Evolutionary conservation across 2,888 invertebrate genomes (phyloP).

Genomic region (Spilosoma lubricipeda): DNA sequence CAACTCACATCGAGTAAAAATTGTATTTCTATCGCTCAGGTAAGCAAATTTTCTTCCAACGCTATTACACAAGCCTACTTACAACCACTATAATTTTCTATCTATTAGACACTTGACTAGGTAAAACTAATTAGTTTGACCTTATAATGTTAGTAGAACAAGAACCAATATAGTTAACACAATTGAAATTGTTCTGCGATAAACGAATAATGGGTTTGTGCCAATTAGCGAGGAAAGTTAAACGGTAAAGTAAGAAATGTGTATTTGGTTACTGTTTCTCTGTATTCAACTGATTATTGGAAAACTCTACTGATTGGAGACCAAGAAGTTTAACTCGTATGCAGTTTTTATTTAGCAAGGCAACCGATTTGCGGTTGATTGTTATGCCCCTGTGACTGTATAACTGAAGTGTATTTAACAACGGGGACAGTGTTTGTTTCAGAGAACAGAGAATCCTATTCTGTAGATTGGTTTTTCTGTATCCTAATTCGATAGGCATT

Average conservation of each 20-base stretch:
- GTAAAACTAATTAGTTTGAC: conserved; percentile 56
- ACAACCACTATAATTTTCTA: conserved; percentile 39
- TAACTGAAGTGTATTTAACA: too few relatives aligned
- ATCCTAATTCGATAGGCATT: not conserved
- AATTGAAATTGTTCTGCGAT: conserved; percentile 38
- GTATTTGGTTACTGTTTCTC: not conserved
- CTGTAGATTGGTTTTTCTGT: too few relatives aligned
- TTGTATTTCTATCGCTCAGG: not conserved
- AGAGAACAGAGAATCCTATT: too few relatives aligned
- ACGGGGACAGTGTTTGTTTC: too few relatives aligned
- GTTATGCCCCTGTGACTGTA: too few relatives aligned
- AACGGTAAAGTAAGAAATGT: conserved; percentile 3
- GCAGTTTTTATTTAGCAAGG: not conserved
- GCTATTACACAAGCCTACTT: conserved; percentile 14
- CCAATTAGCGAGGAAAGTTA: conserved; percentile 39
- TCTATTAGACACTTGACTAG: conserved; percentile 52
- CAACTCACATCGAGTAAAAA: not conserved
- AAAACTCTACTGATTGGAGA: not conserved
- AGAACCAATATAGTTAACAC: conserved; percentile 49
- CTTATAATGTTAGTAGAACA: conserved; percentile 39
- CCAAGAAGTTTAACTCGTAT: not conserved
- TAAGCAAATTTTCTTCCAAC: not conserved
- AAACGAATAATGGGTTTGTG: conserved; percentile 41
- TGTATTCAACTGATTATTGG: not conserved
- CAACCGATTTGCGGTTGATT: not conserved